A percentile compares a stretch with the other conserved stretches of the same genome.
These are phyloP conservation scores for Madoqua kirkii DNA, from an alignment of 2,113 vertebrate species.

Conservation along the genomic window DNA sequence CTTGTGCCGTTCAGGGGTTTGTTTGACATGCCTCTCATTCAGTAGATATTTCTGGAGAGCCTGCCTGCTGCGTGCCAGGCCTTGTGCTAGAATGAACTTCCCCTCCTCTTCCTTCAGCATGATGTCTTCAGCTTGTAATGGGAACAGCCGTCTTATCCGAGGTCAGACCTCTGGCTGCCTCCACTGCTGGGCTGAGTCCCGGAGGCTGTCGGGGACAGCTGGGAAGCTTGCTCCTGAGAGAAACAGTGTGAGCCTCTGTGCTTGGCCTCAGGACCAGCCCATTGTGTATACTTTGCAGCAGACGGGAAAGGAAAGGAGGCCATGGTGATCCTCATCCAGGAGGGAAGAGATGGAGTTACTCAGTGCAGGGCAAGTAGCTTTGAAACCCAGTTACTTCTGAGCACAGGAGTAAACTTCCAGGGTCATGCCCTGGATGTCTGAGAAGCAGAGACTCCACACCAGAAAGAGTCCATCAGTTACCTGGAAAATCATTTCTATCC, in stretches of 20 bases:
- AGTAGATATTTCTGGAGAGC: not conserved
- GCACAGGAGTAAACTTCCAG: not conserved
- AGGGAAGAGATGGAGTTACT: not conserved
- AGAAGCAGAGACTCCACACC: not conserved
- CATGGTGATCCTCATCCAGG: not conserved
- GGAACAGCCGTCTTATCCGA: not conserved
- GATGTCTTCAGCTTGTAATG: conserved; percentile 4
- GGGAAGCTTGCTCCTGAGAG: not conserved
- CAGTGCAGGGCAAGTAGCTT: not conserved
- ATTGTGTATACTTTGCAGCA: not conserved
- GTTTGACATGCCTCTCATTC: not conserved
- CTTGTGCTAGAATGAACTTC: not conserved
- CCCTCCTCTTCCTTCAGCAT: not conserved
- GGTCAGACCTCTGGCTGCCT: conserved; percentile 44
- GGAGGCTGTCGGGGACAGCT: not conserved
- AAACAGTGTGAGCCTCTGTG: not conserved
- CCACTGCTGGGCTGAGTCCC: not conserved
- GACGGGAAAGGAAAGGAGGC: not conserved
- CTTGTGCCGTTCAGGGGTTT: not conserved
- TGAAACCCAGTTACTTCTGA: not conserved
- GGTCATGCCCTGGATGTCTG: not conserved
- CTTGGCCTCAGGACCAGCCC: not conserved
- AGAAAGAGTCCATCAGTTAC: not conserved
- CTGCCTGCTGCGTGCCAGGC: not conserved
- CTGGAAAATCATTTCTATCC: not conserved